Conservation (phyloP, 2,113 vertebrate species). For the Pipra filicauda region DNA sequence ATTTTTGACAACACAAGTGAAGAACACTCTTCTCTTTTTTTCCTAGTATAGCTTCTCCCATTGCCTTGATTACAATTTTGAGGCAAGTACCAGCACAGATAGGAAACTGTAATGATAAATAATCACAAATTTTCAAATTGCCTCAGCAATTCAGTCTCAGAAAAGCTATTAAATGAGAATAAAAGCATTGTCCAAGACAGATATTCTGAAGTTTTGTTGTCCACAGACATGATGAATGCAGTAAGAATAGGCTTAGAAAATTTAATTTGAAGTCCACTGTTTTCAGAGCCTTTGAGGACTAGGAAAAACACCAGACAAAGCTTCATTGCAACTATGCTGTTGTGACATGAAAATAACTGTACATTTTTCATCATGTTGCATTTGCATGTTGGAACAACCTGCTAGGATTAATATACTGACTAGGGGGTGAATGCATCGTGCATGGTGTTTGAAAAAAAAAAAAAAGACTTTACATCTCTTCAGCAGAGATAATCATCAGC, state of each 20-base stretch:
- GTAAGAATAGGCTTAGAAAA: background rate
- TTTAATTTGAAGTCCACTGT: background rate
- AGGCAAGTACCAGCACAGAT: background rate
- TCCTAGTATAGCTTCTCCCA: background rate
- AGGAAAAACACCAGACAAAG: background rate
- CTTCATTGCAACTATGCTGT: background rate
- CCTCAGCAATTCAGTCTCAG: background rate
- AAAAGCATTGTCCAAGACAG: background rate
- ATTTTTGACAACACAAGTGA: background rate
- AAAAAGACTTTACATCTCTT: background rate
- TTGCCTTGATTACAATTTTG: background rate
- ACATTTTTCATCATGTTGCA: background rate
- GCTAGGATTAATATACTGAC: background rate
- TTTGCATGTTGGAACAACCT: background rate
- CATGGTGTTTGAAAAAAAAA: background rate
- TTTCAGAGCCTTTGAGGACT: background rate
- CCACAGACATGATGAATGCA: background rate
- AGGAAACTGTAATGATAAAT: background rate
- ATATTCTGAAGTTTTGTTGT: background rate
- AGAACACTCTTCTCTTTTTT: background rate
- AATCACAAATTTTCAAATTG: background rate
- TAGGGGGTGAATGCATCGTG: background rate
- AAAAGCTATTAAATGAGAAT: background rate
- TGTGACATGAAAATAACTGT: background rate
- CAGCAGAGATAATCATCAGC: background rate